A percentile compares a stretch with the other conserved stretches of the same genome.
These are phyloP conservation scores for Temnopleurus reevesii DNA, from an alignment of 53 echinoderm and acorn worm species.

Conservation along the genomic window DNA sequence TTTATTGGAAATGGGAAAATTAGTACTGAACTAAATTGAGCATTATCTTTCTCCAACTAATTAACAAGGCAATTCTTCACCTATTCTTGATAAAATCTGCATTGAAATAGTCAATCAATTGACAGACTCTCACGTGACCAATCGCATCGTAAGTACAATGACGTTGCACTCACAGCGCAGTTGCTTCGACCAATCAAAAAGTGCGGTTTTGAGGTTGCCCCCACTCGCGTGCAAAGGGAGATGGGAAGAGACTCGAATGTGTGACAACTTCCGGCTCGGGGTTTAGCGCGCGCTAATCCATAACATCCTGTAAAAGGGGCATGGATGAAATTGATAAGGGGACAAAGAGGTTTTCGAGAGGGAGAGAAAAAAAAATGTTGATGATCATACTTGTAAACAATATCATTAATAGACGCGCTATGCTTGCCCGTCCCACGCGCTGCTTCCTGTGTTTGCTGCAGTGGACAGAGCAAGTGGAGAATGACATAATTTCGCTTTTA, in stretches of 20 bases:
- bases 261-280: slow-evolving; percentile 53
- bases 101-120: no score
- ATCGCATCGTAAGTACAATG: not conserved
- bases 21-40: no score
- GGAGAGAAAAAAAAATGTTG: not conserved
- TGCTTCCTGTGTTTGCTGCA: not conserved
- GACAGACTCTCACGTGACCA: not conserved
- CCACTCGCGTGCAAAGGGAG: slow-evolving; percentile 50
- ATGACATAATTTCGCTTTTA: no score
- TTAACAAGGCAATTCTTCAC: no score
- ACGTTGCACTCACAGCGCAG: slow-evolving; percentile 31
- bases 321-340: slow-evolving; percentile 44
- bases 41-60: no score
- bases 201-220: slow-evolving; percentile 52
- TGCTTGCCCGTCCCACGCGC: no score
- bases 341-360: slow-evolving; percentile 4
- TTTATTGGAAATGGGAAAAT: no score
- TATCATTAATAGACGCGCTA: slow-evolving; percentile 17
- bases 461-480: no score
- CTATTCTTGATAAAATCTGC: no score
- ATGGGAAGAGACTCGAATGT: slow-evolving; percentile 42
- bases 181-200: slow-evolving; percentile 31
- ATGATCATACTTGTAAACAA: not conserved
- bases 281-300: slow-evolving; percentile 26
- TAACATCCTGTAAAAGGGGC: slow-evolving; percentile 16